Conservation (phyloP, 2,888 invertebrate genomes). For the Sarcophaga carnaria region DNA sequence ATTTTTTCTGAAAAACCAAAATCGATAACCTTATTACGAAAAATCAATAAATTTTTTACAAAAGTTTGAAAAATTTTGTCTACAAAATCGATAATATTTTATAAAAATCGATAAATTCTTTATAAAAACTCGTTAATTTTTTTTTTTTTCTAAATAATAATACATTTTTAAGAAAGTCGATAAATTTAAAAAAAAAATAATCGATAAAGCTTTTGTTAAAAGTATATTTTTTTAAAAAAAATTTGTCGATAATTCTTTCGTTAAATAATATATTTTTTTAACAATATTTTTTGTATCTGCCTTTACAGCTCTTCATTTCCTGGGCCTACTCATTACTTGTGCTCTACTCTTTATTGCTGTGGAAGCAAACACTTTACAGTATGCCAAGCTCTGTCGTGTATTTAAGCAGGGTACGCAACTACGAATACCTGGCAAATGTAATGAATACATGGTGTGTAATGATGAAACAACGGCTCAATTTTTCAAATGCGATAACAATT, state of each 20-base stretch:
- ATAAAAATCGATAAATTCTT: too few species aligned
- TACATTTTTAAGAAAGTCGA: too few species aligned
- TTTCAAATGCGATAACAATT: conserved; percentile 70
- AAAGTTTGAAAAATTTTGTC: too few species aligned
- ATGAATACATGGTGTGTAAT: conserved; percentile 75
- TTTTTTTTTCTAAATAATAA: too few species aligned
- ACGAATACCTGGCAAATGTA: conserved; percentile 76
- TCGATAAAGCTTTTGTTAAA: too few species aligned
- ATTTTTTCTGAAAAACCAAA: too few species aligned
- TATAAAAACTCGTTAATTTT: too few species aligned
- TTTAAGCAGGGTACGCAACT: conserved; percentile 73
- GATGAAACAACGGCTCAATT: conserved; percentile 63
- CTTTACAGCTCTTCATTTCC: conserved; percentile 34
- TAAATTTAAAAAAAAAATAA: too few species aligned
- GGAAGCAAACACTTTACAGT: not conserved
- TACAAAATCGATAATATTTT: too few species aligned
- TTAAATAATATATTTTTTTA: not conserved
- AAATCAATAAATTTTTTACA: too few species aligned
- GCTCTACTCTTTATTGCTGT: not conserved
- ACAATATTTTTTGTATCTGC: not conserved
- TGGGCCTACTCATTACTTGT: not conserved
- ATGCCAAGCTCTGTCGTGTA: conserved; percentile 73
- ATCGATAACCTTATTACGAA: too few species aligned
- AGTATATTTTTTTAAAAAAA: not conserved
- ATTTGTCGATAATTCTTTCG: too few species aligned